A percentile compares a stretch with the other conserved stretches of the same genome.
These are phyloP conservation scores for Furcifer pardalis DNA, from an alignment of 2,797 vertebrate species.

Conservation along the genomic window DNA sequence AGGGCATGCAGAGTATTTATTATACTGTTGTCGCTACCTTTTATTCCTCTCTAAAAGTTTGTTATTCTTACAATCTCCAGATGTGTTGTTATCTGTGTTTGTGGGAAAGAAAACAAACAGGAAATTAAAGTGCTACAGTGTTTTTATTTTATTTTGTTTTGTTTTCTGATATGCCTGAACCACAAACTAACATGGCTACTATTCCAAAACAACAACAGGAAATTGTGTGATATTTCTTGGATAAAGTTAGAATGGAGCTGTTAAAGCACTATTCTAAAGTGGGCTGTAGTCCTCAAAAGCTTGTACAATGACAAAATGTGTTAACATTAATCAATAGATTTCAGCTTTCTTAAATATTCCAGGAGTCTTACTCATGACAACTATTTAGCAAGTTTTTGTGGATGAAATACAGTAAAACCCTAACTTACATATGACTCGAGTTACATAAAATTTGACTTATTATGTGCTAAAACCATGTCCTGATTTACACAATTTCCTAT, in stretches of 20 bases:
- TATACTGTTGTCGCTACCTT: background rate
- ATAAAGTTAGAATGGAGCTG: background rate
- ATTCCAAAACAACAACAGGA: too few species aligned
- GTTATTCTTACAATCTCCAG: background rate
- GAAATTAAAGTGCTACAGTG: too few species aligned
- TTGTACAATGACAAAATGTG: background rate
- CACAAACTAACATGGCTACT: too few species aligned
- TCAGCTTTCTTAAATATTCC: background rate
- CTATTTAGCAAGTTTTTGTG: too few species aligned
- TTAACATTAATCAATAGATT: background rate
- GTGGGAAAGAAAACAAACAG: background rate
- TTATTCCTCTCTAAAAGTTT: background rate
- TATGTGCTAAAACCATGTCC: too few species aligned
- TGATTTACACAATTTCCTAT: too few species aligned
- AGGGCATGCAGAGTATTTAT: background rate
- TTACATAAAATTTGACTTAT: too few species aligned
- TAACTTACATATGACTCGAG: too few species aligned
- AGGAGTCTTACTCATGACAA: too few species aligned
- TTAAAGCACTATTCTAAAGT: background rate
- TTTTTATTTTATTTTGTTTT: too few species aligned
- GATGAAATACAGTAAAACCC: too few species aligned
- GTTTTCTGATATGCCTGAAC: too few species aligned
- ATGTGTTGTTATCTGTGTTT: background rate
- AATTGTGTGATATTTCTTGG: background rate
- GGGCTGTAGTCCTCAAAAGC: background rate